phyloP scores from a whole-genome alignment of 1,140 invertebrate species.

The Drosophila sp. region DNA sequence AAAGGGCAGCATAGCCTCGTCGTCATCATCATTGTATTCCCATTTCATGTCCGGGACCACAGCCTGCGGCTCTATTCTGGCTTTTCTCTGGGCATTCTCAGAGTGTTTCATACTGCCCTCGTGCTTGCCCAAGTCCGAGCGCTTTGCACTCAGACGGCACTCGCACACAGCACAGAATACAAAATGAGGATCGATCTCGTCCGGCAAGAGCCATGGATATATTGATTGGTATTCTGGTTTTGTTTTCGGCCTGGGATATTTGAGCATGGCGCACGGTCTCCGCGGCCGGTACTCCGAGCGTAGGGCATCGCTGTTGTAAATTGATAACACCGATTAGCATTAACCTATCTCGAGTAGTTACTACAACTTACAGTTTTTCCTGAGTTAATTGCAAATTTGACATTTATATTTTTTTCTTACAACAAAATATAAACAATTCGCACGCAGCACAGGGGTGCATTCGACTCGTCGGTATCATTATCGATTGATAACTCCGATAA shows the following conservation, averaged over 20 bases:
- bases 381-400: slow-evolving; percentile 67
- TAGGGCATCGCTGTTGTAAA: slow-evolving; percentile 49
- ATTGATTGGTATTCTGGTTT: slow-evolving; percentile 68
- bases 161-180: slow-evolving; percentile 71
- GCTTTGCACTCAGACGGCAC: slow-evolving; percentile 67
- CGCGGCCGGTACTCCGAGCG: slow-evolving; percentile 70
- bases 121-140: slow-evolving; percentile 68
- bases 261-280: slow-evolving; percentile 60
- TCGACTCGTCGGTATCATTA: neutral
- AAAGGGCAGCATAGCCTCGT: slow-evolving; percentile 51
- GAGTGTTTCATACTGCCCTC: slow-evolving; percentile 74
- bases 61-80: slow-evolving; percentile 27
- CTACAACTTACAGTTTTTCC: slow-evolving; percentile 71
- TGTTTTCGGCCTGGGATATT: slow-evolving; percentile 70
- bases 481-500: neutral
- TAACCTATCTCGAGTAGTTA: too few species aligned
- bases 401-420: slow-evolving; percentile 44
- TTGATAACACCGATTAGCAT: neutral
- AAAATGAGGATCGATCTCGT: slow-evolving; percentile 74
- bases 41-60: slow-evolving; percentile 39
- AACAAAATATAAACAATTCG: slow-evolving; percentile 72
- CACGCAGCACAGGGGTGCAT: slow-evolving; percentile 14
- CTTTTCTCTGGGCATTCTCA: slow-evolving; percentile 62
- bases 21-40: slow-evolving; percentile 67
- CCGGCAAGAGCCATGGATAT: slow-evolving; percentile 68